Evolutionary conservation across 2,888 invertebrate species (phyloP).

Genomic region (Scotopteryx bipunctaria): DNA sequence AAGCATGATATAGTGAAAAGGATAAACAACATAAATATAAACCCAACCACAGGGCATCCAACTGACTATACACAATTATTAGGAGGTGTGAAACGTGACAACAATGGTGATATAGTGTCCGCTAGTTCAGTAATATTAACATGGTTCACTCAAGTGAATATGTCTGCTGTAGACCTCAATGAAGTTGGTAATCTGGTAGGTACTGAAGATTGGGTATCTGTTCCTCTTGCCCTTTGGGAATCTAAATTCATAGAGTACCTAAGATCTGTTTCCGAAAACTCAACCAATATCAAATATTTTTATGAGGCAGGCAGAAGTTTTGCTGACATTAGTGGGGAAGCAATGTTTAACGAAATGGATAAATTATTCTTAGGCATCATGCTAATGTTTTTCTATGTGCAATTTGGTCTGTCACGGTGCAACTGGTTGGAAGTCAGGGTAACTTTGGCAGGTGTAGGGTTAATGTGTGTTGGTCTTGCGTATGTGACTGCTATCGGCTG

Average conservation of each 20-base stretch:
- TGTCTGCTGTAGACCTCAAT: constrained; percentile 85
- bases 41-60: constrained; percentile 86
- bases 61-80: constrained; percentile 85
- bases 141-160: constrained; percentile 87
- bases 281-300: constrained; percentile 69
- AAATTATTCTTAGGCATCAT: constrained; percentile 86
- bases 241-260: constrained; percentile 77
- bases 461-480: constrained; percentile 88
- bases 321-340: constrained; percentile 88
- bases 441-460: constrained; percentile 86
- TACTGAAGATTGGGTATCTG: constrained; percentile 89
- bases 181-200: constrained; percentile 88
- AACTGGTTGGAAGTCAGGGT: constrained; percentile 89
- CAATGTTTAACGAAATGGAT: constrained; percentile 89
- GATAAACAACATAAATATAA: constrained; percentile 83
- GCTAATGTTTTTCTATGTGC: constrained; percentile 89
- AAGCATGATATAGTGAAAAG: constrained; percentile 84
- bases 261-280: constrained; percentile 55
- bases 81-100: constrained; percentile 84
- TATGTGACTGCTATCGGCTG: constrained; percentile 88
- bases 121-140: constrained; percentile 85
- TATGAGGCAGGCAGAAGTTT: constrained; percentile 87
- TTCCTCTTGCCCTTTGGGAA: constrained; percentile 85
- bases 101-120: constrained; percentile 83
- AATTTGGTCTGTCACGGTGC: constrained; percentile 87